Conservation (phyloP, 2,888 invertebrate genomes). For the Leptopterna dolabrata region DNA sequence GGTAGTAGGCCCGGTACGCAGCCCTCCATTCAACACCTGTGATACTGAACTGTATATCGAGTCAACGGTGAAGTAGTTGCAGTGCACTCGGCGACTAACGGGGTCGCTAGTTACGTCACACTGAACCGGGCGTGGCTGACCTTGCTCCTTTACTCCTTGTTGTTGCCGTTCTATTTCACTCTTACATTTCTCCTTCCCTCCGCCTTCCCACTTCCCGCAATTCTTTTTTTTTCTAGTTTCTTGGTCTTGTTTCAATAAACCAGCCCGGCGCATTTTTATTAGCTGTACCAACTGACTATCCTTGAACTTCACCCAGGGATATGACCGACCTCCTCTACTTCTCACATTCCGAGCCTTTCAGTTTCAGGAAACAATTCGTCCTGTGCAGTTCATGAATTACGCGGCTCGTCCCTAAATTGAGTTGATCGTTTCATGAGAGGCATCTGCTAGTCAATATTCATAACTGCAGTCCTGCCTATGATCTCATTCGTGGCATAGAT, state of each 20-base stretch:
- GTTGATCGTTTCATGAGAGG: too few species aligned
- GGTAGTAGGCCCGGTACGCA: not conserved
- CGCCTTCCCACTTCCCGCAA: slow-evolving; percentile 24
- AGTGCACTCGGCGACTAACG: slow-evolving; percentile 8
- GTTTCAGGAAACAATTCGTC: too few species aligned
- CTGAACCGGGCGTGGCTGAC: slow-evolving; percentile 49
- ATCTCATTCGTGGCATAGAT: too few species aligned
- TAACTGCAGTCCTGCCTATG: too few species aligned
- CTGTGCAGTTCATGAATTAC: too few species aligned
- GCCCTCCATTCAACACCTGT: slow-evolving; percentile 14
- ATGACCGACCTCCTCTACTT: not conserved
- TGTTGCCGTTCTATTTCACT: slow-evolving; percentile 48
- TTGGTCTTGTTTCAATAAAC: slow-evolving; percentile 28
- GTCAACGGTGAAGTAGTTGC: slow-evolving; percentile 14
- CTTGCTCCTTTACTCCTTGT: slow-evolving; percentile 52
- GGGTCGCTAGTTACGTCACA: slow-evolving; percentile 31
- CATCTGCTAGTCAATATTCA: too few species aligned
- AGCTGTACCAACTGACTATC: not conserved
- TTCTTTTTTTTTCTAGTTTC: not conserved
- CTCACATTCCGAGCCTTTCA: too few species aligned
- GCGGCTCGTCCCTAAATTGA: too few species aligned
- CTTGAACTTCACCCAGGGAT: slow-evolving; percentile 30
- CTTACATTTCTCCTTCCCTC: slow-evolving; percentile 39
- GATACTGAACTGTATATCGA: not conserved
- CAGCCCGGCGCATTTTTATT: slow-evolving; percentile 11